Evolutionary conservation across 2,797 vertebrate genomes (phyloP).

Genomic region (Gymnodraco acuticeps): DNA sequence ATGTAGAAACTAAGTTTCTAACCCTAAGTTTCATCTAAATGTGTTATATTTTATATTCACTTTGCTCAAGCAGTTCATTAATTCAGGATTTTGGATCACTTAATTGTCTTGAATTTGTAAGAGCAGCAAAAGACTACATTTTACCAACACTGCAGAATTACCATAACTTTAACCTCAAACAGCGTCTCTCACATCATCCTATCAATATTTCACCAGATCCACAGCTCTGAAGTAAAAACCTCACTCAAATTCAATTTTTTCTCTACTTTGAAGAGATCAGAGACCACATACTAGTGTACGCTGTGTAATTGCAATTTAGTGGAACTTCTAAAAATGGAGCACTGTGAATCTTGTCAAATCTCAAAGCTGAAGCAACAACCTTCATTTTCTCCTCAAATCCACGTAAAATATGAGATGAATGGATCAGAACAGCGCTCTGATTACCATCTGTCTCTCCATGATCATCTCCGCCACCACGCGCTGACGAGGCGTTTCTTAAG

Average conservation of each 20-base stretch:
- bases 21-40: too few species aligned
- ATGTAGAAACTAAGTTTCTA: too few species aligned
- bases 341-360: constrained; percentile 63
- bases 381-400: constrained; percentile 72
- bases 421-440: constrained; percentile 62
- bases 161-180: constrained; percentile 15
- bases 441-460: constrained; percentile 75
- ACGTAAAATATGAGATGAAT: constrained; percentile 66
- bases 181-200: constrained; percentile 14
- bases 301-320: constrained; percentile 71
- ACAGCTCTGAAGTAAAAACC: constrained; percentile 38
- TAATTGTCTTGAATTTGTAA: constrained; percentile 28
- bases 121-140: not conserved
- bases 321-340: constrained; percentile 59
- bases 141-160: constrained; percentile 12
- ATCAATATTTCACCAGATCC: constrained; percentile 48
- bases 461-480: constrained; percentile 58
- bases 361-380: constrained; percentile 57
- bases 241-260: constrained; percentile 53
- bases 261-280: constrained; percentile 71
- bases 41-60: not conserved
- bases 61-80: not conserved
- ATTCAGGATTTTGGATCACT: constrained; percentile 4
- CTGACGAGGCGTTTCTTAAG: constrained; percentile 67
- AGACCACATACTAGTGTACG: constrained; percentile 46